phyloP scores from a whole-genome alignment of 2,888 invertebrate genomes.

The Ophonus ardosiacus region DNA sequence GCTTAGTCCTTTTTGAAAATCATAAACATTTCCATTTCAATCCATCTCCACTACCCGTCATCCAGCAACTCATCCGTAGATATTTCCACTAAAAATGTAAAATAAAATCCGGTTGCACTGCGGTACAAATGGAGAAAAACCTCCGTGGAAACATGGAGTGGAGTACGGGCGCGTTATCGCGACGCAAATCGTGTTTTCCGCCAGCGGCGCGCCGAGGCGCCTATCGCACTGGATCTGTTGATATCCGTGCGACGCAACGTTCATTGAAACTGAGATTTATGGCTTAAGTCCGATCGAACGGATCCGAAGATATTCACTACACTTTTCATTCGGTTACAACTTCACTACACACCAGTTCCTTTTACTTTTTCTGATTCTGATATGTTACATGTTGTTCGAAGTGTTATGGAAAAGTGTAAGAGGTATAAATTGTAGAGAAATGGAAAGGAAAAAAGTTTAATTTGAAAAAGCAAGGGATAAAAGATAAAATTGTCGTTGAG shows the following conservation, averaged over 20 bases:
- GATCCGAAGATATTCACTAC: conserved; percentile 39
- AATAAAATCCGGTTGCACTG: conserved; percentile 31
- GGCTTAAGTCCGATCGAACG: conserved; percentile 27
- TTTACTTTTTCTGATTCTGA: conserved; percentile 7
- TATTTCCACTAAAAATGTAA: conserved; percentile 47
- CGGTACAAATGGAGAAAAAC: conserved; percentile 29
- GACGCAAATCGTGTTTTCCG: conserved; percentile 47
- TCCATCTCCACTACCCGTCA: conserved; percentile 18
- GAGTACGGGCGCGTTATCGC: conserved; percentile 35
- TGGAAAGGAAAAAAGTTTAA: too few relatives aligned
- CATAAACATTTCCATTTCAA: conserved; percentile 29
- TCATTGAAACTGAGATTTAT: conserved; percentile 45
- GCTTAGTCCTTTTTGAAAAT: conserved; percentile 2
- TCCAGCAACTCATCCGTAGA: conserved; percentile 28
- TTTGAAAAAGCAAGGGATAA: not conserved
- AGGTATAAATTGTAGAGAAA: too few relatives aligned
- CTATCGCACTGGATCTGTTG: conserved; percentile 37
- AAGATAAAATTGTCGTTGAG: too few relatives aligned
- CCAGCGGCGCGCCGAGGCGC: not conserved
- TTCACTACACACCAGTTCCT: not conserved
- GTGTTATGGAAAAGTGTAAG: not conserved
- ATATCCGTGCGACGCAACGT: conserved; percentile 21
- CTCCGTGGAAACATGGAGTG: not conserved
- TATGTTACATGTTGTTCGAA: not conserved
- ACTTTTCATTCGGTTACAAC: conserved; percentile 28